A percentile compares a stretch with the other conserved stretches of the same genome.
Evolutionary conservation across 2,797 vertebrate genomes (phyloP).

Genomic region (Micromesistius poutassou): DNA sequence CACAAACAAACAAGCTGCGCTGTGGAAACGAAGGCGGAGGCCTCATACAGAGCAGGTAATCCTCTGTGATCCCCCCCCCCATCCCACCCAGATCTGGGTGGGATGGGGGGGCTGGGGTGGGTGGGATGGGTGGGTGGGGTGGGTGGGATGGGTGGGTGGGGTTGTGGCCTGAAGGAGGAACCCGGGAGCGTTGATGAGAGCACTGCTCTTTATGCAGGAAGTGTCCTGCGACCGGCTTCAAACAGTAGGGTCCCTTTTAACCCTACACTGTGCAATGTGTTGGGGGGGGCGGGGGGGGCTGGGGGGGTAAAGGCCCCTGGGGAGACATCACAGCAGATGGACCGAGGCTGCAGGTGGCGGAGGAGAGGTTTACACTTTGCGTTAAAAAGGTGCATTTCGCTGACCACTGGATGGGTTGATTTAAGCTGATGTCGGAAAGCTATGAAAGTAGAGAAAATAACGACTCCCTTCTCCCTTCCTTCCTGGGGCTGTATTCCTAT

Average conservation of each 20-base stretch:
- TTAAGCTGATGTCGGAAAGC: not conserved
- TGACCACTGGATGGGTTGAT: not conserved
- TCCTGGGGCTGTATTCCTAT: not conserved
- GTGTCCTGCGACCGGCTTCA: not conserved
- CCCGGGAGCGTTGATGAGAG: conserved; percentile 48
- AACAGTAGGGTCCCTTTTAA: conserved; percentile 9
- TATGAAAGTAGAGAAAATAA: not conserved
- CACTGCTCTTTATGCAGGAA: not conserved
- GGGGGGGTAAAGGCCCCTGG: conserved; percentile 29
- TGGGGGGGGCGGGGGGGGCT: no score
- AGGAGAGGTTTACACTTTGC: not conserved
- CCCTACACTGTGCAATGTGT: conserved; percentile 16
- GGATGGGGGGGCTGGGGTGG: not conserved
- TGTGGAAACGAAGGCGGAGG: conserved; percentile 47
- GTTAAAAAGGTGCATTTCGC: not conserved
- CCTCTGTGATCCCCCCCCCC: conserved; percentile 34
- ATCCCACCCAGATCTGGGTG: not conserved
- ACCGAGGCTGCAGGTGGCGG: not conserved
- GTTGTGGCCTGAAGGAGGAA: conserved; percentile 44
- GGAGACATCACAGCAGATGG: conserved; percentile 15
- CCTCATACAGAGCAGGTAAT: conserved; percentile 40
- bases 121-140: not conserved
- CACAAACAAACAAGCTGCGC: conserved; percentile 41
- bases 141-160: not conserved
- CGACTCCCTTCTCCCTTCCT: not conserved